Conservation (phyloP, 2,888 invertebrate species). For the Drymonia ruficornis region DNA sequence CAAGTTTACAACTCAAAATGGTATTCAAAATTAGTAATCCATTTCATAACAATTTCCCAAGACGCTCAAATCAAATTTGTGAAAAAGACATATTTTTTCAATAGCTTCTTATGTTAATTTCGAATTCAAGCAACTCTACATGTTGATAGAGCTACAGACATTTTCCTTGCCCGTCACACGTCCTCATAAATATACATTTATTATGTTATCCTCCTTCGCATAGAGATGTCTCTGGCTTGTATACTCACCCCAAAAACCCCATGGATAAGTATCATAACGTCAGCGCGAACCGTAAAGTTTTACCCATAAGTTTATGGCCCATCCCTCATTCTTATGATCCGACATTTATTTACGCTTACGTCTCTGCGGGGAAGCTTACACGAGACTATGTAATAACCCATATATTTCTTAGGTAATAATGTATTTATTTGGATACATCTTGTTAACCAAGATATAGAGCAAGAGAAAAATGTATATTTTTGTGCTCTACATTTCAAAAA, state of each 20-base stretch:
- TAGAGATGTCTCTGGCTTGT: background rate
- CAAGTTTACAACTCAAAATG: too few relatives aligned
- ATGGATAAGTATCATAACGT: conserved; percentile 5
- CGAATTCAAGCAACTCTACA: background rate
- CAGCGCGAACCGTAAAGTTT: conserved; percentile 7
- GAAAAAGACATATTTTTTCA: too few relatives aligned
- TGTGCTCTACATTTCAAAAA: background rate
- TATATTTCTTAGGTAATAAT: conserved; percentile 3
- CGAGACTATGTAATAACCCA: background rate
- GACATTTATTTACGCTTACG: conserved; percentile 41
- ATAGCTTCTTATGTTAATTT: too few relatives aligned
- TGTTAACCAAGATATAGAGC: background rate
- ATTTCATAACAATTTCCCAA: too few relatives aligned
- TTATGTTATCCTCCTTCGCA: background rate
- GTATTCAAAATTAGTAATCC: too few relatives aligned
- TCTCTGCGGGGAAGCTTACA: conserved; percentile 15
- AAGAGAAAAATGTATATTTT: background rate
- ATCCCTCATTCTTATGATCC: conserved; percentile 25
- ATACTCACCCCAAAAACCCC: conserved; percentile 1
- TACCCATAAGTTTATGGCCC: conserved; percentile 42
- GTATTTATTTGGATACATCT: conserved; percentile 3
- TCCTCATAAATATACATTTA: background rate
- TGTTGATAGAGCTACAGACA: background rate
- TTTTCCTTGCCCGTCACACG: too few relatives aligned
- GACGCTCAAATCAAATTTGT: too few relatives aligned